These are phyloP conservation scores for Oxyura jamaicensis DNA, from an alignment of 2,113 vertebrate genomes.

Conservation along the genomic window DNA sequence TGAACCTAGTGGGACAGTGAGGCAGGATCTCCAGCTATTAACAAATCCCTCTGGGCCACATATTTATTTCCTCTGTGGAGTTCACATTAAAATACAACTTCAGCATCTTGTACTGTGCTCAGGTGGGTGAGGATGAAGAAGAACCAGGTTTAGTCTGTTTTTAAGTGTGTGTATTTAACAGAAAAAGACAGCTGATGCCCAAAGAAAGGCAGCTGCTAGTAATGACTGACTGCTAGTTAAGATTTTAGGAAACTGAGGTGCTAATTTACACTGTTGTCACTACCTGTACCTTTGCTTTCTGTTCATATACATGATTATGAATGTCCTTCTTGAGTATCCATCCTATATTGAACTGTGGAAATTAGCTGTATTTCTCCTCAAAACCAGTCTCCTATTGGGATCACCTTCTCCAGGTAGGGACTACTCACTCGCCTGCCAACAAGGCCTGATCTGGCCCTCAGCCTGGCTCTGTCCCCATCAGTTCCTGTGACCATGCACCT, in stretches of 20 bases:
- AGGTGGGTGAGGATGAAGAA: neutral
- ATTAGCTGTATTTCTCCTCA: neutral
- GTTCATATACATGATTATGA: neutral
- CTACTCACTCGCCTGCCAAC: neutral
- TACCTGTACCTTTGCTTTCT: neutral
- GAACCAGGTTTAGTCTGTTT: fast-evolving
- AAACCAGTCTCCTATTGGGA: neutral
- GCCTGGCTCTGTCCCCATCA: neutral
- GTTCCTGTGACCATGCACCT: neutral
- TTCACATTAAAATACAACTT: neutral
- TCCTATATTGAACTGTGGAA: neutral
- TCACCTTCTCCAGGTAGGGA: neutral
- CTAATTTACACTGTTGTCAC: neutral
- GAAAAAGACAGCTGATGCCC: neutral
- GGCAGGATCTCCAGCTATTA: neutral
- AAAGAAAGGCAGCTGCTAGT: neutral
- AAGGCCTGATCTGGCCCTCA: neutral
- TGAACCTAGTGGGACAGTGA: neutral
- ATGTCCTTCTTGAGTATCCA: neutral
- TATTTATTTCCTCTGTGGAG: neutral
- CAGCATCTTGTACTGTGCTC: neutral
- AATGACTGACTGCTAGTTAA: neutral
- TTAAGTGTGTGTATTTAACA: neutral
- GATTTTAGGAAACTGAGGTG: neutral
- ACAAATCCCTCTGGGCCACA: neutral